These are phyloP conservation scores for Pelodytes ibericus DNA, from an alignment of 2,797 vertebrate genomes.

Conservation along the genomic window DNA sequence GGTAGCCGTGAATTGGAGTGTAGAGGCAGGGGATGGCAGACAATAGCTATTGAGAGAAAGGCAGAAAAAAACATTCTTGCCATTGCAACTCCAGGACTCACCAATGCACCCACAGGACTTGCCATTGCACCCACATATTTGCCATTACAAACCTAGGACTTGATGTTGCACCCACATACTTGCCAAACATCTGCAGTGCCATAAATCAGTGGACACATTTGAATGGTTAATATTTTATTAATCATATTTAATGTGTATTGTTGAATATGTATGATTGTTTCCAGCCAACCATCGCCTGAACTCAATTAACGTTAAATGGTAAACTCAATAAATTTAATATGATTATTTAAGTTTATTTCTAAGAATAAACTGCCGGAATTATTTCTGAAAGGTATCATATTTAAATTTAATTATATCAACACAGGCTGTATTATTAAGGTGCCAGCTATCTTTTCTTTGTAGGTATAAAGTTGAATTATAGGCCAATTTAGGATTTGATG, in stretches of 20 bases:
- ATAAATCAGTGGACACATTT: neutral
- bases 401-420: slow-evolving; percentile 41
- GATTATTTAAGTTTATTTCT: slow-evolving; percentile 24
- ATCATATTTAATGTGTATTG: neutral
- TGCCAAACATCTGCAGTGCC: no score
- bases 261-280: slow-evolving; percentile 14
- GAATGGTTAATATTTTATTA: neutral
- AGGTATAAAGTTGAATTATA: slow-evolving; percentile 46
- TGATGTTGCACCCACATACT: no score
- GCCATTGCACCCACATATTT: no score
- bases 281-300: neutral
- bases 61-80: no score
- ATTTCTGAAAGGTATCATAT: slow-evolving; percentile 43
- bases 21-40: no score
- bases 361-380: slow-evolving; percentile 24
- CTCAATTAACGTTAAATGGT: slow-evolving; percentile 27
- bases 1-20: no score
- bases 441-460: slow-evolving; percentile 29
- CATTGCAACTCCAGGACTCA: no score
- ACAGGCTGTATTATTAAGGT: slow-evolving; percentile 26
- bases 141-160: no score
- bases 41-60: no score
- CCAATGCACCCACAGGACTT: no score
- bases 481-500: slow-evolving; percentile 45
- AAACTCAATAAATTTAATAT: slow-evolving; percentile 35